These are phyloP conservation scores for Actenoides lindsayi DNA, from an alignment of 2,113 vertebrate genomes.

Conservation along the genomic window DNA sequence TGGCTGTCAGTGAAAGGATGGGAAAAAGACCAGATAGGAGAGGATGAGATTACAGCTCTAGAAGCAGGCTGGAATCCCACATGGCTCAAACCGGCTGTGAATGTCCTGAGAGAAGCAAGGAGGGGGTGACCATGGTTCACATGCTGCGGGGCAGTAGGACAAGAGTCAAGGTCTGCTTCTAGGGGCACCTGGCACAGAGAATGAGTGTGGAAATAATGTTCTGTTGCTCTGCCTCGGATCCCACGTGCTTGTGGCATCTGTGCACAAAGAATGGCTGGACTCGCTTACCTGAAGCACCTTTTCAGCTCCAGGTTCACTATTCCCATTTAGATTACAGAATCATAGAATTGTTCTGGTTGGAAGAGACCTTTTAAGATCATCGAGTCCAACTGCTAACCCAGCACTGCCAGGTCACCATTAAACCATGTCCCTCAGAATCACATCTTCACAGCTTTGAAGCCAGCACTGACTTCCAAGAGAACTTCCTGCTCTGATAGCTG, in stretches of 20 bases:
- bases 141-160: neutral
- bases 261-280: fast-evolving
- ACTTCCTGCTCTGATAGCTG: neutral
- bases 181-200: neutral
- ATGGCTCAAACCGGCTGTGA: neutral
- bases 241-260: neutral
- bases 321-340: neutral
- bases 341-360: neutral
- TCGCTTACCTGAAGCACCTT: neutral
- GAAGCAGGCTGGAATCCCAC: neutral
- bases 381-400: neutral
- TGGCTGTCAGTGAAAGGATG: neutral
- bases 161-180: neutral
- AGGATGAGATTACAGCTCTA: neutral
- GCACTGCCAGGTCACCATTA: neutral
- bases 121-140: neutral
- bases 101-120: neutral
- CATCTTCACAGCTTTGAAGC: neutral
- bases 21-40: neutral
- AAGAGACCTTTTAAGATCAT: neutral
- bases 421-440: neutral
- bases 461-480: neutral
- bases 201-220: neutral
- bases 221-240: neutral
- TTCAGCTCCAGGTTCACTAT: neutral